Evolutionary conservation across 1,140 invertebrate genomes (phyloP).

Genomic region (Tetragonula clypearis): DNA sequence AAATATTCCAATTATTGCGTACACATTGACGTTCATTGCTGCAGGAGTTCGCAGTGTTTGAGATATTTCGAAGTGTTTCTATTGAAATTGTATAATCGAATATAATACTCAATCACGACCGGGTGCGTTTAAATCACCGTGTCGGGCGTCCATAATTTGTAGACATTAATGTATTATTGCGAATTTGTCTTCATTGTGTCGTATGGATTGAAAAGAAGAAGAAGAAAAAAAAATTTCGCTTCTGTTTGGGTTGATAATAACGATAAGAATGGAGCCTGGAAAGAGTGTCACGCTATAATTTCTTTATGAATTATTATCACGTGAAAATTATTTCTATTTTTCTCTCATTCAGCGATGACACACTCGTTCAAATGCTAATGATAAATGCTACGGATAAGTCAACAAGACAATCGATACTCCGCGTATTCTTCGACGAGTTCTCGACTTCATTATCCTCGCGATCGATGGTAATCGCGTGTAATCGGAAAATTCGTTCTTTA

Average conservation of each 20-base stretch:
- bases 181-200: neutral
- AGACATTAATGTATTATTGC: neutral
- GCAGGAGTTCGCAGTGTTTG: neutral
- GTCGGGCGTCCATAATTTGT: neutral
- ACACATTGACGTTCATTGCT: neutral
- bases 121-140: neutral
- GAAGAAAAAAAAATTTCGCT: neutral
- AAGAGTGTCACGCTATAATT: neutral
- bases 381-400: neutral
- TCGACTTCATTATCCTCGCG: neutral
- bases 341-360: neutral
- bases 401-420: no score
- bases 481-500: neutral
- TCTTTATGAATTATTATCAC: neutral
- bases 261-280: neutral
- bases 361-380: neutral
- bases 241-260: neutral
- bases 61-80: neutral
- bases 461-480: neutral
- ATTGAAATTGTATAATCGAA: neutral
- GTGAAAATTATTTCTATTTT: neutral
- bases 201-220: neutral
- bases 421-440: neutral
- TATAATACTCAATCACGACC: neutral
- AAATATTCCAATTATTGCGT: neutral